Evolutionary conservation across 2,113 vertebrate genomes (phyloP).

Genomic region (Cairina moschata): DNA sequence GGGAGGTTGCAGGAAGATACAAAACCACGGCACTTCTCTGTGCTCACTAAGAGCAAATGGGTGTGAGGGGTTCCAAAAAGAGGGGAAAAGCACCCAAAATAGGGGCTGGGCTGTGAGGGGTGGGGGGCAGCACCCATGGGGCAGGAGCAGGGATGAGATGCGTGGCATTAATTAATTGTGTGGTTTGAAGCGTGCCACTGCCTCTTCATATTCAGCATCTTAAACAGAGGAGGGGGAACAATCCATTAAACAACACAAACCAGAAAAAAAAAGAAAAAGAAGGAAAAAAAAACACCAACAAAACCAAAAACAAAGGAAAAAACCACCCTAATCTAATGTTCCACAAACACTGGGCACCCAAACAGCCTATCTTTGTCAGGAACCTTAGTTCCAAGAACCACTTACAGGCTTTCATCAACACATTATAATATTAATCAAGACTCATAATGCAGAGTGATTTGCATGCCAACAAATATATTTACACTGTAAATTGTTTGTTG

Average conservation of each 20-base stretch:
- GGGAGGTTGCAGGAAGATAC: neutral
- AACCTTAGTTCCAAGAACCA: slow-evolving; percentile 78
- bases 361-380: slow-evolving; percentile 77
- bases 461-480: slow-evolving; percentile 86
- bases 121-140: neutral
- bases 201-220: neutral
- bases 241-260: neutral
- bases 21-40: neutral
- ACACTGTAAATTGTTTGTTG: slow-evolving; percentile 83
- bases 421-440: slow-evolving; percentile 87
- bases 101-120: neutral
- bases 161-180: slow-evolving; percentile 51
- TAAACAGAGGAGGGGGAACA: neutral
- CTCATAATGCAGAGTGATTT: slow-evolving; percentile 83
- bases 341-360: slow-evolving; percentile 75
- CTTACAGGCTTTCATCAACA: slow-evolving; percentile 82
- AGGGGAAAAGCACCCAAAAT: neutral
- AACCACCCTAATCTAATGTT: slow-evolving; percentile 71
- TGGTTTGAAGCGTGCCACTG: neutral
- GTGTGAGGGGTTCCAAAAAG: neutral
- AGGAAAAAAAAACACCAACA: neutral
- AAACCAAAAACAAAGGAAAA: slow-evolving; percentile 7
- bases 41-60: neutral
- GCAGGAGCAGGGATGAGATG: neutral
- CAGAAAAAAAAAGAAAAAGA: neutral